Conservation (phyloP, 2,113 vertebrate genomes). For the Entelurus aequoreus region DNA sequence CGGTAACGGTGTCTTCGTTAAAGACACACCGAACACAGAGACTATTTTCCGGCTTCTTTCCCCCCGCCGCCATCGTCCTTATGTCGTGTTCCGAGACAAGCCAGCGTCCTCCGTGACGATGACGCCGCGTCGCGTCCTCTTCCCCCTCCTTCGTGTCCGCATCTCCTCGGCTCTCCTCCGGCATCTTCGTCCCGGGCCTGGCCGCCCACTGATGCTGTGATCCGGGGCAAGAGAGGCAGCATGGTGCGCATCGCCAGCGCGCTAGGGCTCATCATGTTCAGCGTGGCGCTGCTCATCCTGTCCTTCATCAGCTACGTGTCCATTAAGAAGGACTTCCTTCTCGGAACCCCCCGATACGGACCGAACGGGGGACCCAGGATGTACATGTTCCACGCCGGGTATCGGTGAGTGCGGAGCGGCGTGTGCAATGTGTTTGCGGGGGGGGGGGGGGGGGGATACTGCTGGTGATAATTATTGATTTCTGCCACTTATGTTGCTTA, state of each 20-base stretch:
- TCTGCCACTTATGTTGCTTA: neutral
- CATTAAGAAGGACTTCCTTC: constrained; percentile 92
- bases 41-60: constrained; percentile 12
- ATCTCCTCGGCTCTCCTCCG: neutral
- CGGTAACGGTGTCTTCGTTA: constrained; percentile 22
- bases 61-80: constrained; percentile 3
- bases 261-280: constrained; percentile 91
- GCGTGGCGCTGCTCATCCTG: constrained; percentile 89
- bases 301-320: constrained; percentile 98
- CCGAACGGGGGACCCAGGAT: constrained; percentile 82
- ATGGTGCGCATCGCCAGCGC: constrained; percentile 92
- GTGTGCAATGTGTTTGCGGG: neutral
- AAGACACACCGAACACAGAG: constrained; percentile 2
- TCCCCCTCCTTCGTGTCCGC: constrained; percentile 1
- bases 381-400: constrained; percentile 93
- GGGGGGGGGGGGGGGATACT: no score
- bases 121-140: neutral
- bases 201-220: constrained; percentile 20
- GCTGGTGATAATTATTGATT: no score
- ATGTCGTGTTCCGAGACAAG: neutral
- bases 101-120: neutral
- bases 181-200: constrained; percentile 2
- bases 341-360: constrained; percentile 81
- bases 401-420: constrained; percentile 78
- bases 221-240: constrained; percentile 54